Evolutionary conservation across 2,113 vertebrate species (phyloP), one percentile per base, ranked within the genome.

Genomic region (Tachysurus vachellii): DNA sequence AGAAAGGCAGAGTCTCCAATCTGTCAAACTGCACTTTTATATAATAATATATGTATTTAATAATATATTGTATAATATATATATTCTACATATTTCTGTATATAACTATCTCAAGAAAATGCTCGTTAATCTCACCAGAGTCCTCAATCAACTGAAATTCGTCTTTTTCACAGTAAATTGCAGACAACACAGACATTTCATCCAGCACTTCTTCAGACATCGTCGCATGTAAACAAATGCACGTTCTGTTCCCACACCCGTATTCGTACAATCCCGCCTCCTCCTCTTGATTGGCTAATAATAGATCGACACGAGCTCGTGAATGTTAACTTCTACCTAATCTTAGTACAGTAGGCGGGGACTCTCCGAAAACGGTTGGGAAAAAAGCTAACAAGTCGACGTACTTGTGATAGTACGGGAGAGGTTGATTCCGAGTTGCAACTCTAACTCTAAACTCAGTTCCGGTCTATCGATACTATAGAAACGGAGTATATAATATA

Each of bases 141-240:
- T 92, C 87, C 31, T 93, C 93, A 87, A 96, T 89, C 88, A 96
- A 84, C 84, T 95, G 91, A 89, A 95, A 97, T 80, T 95, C 95
- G 56, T 88, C 93, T 26, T 91, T 92, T 82, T 93, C 94, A 84
- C 95, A 96, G 91, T 95, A 97, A 91, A 96, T 96, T 66, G 96
- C 95, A 0, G 93, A 92, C 70, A 97, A 82, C 0, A 92, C 95
- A 6, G 93, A 89, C 4, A 96, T 89, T 88, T 97, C 96, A 84
- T 96, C 95, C 81, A n/a, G 59, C 5, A 92, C 93, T 2, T 50
- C 6, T 26, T 91, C 93, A 75, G 89, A 93, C 96, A 96, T 96
- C 56, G 62, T 57, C 31, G 5, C 14, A 56, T n/a, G 3, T 11
- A 4, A 88, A 68, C 19, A 23, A 5, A 1, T 53, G 16, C 5